Evolutionary conservation across 2,888 invertebrate genomes (phyloP).

Genomic region (Pomacea canaliculata): DNA sequence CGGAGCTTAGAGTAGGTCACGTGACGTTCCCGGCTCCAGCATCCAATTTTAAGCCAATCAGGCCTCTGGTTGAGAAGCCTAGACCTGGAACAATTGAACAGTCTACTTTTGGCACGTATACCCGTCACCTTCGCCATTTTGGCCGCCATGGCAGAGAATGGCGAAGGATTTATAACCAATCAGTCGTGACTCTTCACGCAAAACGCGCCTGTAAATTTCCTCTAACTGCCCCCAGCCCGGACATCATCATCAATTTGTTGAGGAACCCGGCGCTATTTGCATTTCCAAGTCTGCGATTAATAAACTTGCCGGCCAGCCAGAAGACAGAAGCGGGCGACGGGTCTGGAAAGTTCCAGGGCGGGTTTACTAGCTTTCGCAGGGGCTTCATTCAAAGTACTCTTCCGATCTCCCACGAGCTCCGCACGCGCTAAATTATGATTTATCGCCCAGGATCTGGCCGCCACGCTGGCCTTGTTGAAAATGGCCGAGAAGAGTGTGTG

Average conservation of each 20-base stretch:
- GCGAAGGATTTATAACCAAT: too few relatives aligned
- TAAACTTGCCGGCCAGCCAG: constrained; percentile 12
- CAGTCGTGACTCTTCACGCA: not conserved
- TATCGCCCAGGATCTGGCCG: constrained; percentile 13
- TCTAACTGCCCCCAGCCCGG: constrained; percentile 13
- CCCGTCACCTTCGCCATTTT: too few relatives aligned
- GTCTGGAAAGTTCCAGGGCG: constrained; percentile 16
- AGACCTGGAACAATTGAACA: too few relatives aligned
- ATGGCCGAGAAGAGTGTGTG: constrained; percentile 9
- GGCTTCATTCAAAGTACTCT: constrained; percentile 15
- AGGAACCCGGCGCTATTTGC: constrained; percentile 21
- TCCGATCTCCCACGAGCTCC: constrained; percentile 8
- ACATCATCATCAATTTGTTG: constrained; percentile 28
- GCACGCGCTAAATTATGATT: constrained; percentile 27
- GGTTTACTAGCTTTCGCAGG: constrained; percentile 10
- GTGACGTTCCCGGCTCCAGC: too few relatives aligned
- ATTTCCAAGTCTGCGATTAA: constrained; percentile 28
- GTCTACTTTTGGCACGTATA: too few relatives aligned
- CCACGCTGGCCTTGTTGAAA: not conserved
- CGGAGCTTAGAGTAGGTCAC: too few relatives aligned
- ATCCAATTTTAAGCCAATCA: too few relatives aligned
- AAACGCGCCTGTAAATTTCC: constrained; percentile 7
- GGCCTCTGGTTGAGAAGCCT: too few relatives aligned
- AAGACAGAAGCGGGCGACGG: constrained; percentile 12
- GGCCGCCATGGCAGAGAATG: too few relatives aligned